phyloP scores from a whole-genome alignment of 2,888 invertebrate genomes.

The Calameuta pallipes region DNA sequence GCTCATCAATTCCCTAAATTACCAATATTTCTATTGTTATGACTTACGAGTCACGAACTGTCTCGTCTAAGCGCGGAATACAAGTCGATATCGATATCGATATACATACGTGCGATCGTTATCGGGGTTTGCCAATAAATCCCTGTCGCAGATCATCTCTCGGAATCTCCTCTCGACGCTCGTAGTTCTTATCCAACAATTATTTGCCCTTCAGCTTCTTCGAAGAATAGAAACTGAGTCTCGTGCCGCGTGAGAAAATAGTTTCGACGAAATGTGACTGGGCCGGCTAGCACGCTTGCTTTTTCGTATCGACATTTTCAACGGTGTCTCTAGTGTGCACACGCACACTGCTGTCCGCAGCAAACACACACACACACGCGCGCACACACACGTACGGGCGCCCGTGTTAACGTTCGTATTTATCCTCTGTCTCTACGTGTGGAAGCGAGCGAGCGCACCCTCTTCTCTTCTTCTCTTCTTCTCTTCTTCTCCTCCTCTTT shows the following conservation, averaged over 20 bases:
- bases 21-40: too few species aligned
- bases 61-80: too few species aligned
- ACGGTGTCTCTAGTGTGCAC: slow-evolving; percentile 40
- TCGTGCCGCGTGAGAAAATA: not conserved
- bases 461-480: too few species aligned
- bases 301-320: slow-evolving; percentile 67
- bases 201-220: not conserved
- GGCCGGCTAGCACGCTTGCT: slow-evolving; percentile 44
- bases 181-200: too few species aligned
- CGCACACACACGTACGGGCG: not conserved
- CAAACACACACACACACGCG: not conserved
- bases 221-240: not conserved
- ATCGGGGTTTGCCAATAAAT: not conserved
- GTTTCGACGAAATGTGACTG: not conserved
- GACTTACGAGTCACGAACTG: too few species aligned
- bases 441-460: slow-evolving; percentile 9
- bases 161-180: too few species aligned
- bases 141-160: too few species aligned
- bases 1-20: not conserved
- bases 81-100: too few species aligned
- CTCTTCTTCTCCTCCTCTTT: too few species aligned
- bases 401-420: slow-evolving; percentile 11
- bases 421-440: slow-evolving; percentile 25
- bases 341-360: slow-evolving; percentile 36
- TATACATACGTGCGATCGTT: not conserved